Percentiles rank a stretch among this genome's conserved stretches.
These are phyloP conservation scores for Xenentodon cancila DNA, from an alignment of 2,797 vertebrate species.

Conservation along the genomic window DNA sequence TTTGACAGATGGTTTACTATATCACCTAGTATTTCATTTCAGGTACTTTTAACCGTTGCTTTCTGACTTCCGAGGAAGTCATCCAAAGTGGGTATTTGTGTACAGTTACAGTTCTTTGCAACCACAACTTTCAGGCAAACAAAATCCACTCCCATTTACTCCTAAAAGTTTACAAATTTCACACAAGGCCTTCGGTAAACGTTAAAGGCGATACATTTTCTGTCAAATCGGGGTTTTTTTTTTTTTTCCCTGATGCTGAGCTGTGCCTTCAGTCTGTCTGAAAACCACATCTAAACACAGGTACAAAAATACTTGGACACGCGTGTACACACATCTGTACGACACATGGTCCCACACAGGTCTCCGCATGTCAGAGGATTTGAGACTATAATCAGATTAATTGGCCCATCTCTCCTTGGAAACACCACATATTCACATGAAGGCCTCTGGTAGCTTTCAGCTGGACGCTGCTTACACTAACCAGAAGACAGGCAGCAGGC, in stretches of 20 bases:
- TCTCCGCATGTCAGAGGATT: constrained; percentile 89
- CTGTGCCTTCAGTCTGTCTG: constrained; percentile 27
- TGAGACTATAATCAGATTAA: constrained; percentile 94
- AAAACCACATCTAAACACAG: constrained; percentile 48
- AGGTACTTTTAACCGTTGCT: constrained; percentile 70
- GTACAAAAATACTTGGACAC: constrained; percentile 60
- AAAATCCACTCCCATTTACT: constrained; percentile 30
- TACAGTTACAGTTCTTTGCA: constrained; percentile 58
- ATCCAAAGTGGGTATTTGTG: constrained; percentile 65
- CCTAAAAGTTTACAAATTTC: constrained; percentile 49
- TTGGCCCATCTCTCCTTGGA: constrained; percentile 87
- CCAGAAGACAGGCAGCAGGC: constrained; percentile 76
- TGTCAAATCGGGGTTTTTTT: constrained; percentile 21
- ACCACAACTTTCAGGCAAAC: constrained; percentile 18
- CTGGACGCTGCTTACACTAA: constrained; percentile 76
- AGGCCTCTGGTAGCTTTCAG: constrained; percentile 75
- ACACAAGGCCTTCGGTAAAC: constrained; percentile 38
- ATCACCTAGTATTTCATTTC: constrained; percentile 79
- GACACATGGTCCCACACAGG: constrained; percentile 87
- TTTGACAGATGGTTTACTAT: constrained; percentile 82
- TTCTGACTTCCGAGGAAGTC: constrained; percentile 59
- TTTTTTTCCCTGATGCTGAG: constrained; percentile 10
- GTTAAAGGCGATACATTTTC: constrained; percentile 31
- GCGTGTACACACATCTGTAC: constrained; percentile 87
- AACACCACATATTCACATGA: constrained; percentile 73